Evolutionary conservation across 2,113 vertebrate genomes (phyloP).

Genomic region (Bos indicus): DNA sequence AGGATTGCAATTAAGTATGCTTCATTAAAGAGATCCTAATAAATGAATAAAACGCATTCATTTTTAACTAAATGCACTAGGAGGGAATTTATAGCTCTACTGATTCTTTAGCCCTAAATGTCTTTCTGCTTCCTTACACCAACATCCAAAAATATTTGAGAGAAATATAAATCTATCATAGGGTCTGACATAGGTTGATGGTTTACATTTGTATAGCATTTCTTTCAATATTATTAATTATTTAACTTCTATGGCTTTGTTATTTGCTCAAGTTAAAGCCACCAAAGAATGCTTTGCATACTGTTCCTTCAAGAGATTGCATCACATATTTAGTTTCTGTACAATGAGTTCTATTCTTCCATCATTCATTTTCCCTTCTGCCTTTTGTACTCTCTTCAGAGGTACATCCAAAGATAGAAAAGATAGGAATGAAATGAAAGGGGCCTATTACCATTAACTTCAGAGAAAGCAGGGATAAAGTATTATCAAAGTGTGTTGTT

Average conservation of each 20-base stretch:
- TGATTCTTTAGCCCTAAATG: background rate
- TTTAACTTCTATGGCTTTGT: background rate
- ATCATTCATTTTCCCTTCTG: background rate
- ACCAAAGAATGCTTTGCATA: background rate
- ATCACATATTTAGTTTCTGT: background rate
- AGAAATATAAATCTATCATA: background rate
- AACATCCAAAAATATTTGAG: background rate
- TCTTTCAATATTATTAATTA: background rate
- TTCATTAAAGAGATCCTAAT: conserved; percentile 26
- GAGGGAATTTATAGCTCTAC: background rate
- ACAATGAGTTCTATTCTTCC: background rate
- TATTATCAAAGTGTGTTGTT: background rate
- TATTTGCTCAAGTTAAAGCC: background rate
- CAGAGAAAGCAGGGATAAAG: background rate
- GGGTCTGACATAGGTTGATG: background rate
- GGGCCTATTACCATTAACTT: background rate
- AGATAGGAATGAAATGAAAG: background rate
- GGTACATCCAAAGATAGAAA: conserved; percentile 1
- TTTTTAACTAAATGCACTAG: conserved; percentile 10
- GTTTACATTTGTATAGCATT: background rate
- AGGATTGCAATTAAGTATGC: background rate
- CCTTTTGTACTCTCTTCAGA: background rate
- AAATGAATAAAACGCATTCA: conserved; percentile 21
- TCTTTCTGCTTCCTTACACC: background rate
- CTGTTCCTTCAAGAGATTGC: background rate